A percentile compares a stretch with the other conserved stretches of the same genome.
phyloP scores from a whole-genome alignment of 2,113 vertebrate species.

The Ceyx melanurus region DNA sequence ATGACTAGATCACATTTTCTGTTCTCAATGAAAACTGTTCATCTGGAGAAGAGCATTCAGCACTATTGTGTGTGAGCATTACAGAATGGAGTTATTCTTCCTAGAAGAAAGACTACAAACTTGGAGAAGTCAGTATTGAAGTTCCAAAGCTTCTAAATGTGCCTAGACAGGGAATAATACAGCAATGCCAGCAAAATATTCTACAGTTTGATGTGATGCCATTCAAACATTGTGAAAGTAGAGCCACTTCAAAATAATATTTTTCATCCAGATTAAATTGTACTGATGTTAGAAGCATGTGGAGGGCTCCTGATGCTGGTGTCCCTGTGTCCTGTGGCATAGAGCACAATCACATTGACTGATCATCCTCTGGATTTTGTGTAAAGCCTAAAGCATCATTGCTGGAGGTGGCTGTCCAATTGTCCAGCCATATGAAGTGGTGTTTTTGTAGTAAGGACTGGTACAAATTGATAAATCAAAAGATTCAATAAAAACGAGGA shows the following conservation, averaged over 20 bases:
- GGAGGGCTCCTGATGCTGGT: fast-evolving
- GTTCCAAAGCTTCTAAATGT: background rate
- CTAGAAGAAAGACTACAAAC: background rate
- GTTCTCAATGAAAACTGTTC: background rate
- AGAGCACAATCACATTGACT: background rate
- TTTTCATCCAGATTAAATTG: background rate
- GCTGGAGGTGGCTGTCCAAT: background rate
- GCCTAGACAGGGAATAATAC: background rate
- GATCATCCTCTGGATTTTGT: background rate
- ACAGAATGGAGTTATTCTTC: background rate
- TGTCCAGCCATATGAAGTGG: background rate
- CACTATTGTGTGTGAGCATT: fast-evolving
- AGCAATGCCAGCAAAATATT: background rate
- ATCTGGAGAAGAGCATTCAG: background rate
- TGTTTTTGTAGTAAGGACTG: background rate
- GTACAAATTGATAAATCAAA: background rate
- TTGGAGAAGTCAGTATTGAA: background rate
- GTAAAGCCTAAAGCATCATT: background rate
- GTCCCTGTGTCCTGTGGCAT: background rate
- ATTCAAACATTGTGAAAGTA: background rate
- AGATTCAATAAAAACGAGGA: background rate
- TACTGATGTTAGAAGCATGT: background rate
- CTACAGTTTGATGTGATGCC: background rate
- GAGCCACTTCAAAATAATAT: background rate
- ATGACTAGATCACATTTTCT: background rate